phyloP scores from a whole-genome alignment of 2,113 vertebrate genomes.

The Colinus virginianus region DNA sequence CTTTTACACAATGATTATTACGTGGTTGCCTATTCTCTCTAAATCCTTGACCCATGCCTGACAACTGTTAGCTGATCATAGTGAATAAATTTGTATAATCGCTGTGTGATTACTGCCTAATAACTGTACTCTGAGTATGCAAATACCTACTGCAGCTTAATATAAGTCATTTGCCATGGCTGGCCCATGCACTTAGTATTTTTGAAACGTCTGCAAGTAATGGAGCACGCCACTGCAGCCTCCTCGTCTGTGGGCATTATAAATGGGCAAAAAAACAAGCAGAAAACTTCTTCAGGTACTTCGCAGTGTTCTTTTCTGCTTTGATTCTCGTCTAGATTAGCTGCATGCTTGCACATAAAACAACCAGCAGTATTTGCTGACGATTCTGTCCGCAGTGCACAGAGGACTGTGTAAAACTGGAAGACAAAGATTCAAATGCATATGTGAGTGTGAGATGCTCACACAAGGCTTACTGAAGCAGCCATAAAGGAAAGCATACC shows the following conservation, averaged over 20 bases:
- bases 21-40: not conserved
- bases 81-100: slow-evolving; percentile 53
- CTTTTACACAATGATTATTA: slow-evolving; percentile 15
- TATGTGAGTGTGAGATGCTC: not conserved
- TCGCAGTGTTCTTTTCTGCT: not conserved
- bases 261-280: not conserved
- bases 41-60: slow-evolving; percentile 51
- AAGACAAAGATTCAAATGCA: not conserved
- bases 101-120: slow-evolving; percentile 32
- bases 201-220: not conserved
- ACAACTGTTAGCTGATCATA: slow-evolving; percentile 30
- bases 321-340: not conserved
- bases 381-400: not conserved
- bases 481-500: not conserved
- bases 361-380: not conserved
- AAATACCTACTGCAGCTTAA: not conserved
- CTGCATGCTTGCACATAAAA: not conserved
- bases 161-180: not conserved
- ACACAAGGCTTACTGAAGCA: not conserved
- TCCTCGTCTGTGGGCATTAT: not conserved
- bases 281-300: not conserved
- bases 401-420: not conserved
- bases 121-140: slow-evolving; percentile 43
- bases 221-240: not conserved
- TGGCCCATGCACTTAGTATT: not conserved